Conservation (phyloP, 37 sponge, comb jelly and placozoan species). For the Petrosia ficiformis region DNA sequence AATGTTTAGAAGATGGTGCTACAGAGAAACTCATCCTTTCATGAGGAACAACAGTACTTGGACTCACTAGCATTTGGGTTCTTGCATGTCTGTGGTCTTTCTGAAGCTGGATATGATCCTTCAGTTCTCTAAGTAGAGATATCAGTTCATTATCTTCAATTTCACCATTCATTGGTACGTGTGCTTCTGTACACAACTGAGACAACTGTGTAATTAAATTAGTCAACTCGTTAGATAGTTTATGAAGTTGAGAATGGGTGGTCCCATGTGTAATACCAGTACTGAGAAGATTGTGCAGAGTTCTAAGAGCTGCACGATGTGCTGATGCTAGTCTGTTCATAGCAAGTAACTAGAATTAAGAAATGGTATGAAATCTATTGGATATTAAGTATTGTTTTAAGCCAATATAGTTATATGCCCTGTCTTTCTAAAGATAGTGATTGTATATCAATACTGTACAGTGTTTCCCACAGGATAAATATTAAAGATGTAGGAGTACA, state of each 20-base stretch:
- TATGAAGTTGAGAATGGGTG: background rate
- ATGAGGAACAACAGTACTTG: too few species aligned
- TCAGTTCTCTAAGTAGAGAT: too few species aligned
- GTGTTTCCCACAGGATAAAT: too few species aligned
- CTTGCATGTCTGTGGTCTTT: too few species aligned
- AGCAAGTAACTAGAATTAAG: slow-evolving; percentile 1
- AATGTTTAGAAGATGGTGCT: too few species aligned
- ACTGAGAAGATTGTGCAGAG: slow-evolving; percentile 31
- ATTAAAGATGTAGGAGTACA: too few species aligned
- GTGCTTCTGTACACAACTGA: slow-evolving; percentile 2
- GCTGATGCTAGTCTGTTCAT: slow-evolving; percentile 40
- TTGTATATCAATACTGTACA: too few species aligned
- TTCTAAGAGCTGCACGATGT: slow-evolving; percentile 38
- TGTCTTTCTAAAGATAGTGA: background rate
- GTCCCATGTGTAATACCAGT: background rate
- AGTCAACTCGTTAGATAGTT: slow-evolving; percentile 27
- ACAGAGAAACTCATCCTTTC: background rate
- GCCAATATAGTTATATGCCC: too few species aligned
- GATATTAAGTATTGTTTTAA: background rate
- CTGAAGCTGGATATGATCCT: too few species aligned
- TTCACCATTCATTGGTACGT: background rate
- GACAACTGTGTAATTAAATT: slow-evolving; percentile 5
- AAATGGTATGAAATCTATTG: background rate
- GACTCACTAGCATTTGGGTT: too few species aligned
- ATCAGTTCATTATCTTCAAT: background rate